These are phyloP conservation scores for Crypturellus tataupa DNA, from an alignment of 2,797 vertebrate genomes.

Conservation along the genomic window DNA sequence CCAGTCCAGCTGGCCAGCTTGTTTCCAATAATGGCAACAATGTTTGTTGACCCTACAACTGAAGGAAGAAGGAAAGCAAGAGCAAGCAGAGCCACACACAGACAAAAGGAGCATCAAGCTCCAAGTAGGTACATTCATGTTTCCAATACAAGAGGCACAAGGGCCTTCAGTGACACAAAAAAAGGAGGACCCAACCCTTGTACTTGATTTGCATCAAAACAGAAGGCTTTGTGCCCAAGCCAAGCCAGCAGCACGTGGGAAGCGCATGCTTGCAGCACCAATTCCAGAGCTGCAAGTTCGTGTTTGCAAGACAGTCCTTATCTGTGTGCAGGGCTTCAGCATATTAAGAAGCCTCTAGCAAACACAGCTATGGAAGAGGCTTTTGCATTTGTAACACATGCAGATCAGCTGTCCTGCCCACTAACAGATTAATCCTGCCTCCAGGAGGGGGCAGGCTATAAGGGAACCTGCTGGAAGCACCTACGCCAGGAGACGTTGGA, in stretches of 20 bases:
- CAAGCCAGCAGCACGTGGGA: background rate
- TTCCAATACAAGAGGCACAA: background rate
- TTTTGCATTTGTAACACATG: background rate
- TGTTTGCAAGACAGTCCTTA: background rate
- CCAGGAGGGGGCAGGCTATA: background rate
- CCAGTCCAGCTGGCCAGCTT: background rate
- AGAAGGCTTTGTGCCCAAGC: too few relatives aligned
- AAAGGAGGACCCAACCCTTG: background rate
- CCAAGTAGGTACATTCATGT: background rate
- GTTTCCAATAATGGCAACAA: background rate
- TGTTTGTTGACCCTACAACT: background rate
- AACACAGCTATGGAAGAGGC: background rate
- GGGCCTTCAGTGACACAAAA: conserved; percentile 4
- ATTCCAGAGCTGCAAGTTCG: background rate
- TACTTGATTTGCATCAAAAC: background rate
- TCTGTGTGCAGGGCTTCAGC: background rate
- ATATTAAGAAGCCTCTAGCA: background rate
- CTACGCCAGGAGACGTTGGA: background rate
- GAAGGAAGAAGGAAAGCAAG: background rate
- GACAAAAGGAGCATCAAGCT: background rate
- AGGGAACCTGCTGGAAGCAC: background rate
- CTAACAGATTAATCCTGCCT: background rate
- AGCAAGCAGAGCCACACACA: background rate
- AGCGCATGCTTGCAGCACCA: background rate
- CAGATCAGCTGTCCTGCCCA: fast-evolving